phyloP scores from a whole-genome alignment of 2,113 vertebrate species.

The Scatophagus argus region DNA sequence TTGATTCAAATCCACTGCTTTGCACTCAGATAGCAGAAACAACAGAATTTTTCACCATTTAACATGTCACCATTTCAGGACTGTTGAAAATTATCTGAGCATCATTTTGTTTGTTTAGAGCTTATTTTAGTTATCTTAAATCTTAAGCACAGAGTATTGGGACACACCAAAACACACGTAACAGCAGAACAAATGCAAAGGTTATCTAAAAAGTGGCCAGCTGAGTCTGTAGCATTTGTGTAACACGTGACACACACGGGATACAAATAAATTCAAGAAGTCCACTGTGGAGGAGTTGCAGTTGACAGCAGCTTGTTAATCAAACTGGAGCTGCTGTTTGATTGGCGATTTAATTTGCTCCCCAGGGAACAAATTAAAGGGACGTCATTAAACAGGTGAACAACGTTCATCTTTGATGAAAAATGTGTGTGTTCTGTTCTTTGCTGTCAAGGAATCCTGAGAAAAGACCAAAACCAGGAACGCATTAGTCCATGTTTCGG shows the following conservation, averaged over 20 bases:
- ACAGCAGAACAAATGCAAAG: neutral
- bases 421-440: neutral
- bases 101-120: neutral
- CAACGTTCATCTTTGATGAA: neutral
- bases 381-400: conserved; percentile 6
- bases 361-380: conserved; percentile 28
- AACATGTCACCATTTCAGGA: neutral
- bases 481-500: too few species aligned
- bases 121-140: neutral
- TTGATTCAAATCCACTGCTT: neutral
- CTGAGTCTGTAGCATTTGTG: conserved; percentile 1
- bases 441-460: neutral
- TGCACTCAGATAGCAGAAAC: neutral
- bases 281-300: conserved; percentile 5
- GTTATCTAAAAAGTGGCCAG: neutral
- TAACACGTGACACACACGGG: neutral
- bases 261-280: conserved; percentile 7
- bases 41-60: neutral
- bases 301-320: conserved; percentile 42
- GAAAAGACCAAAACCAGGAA: too few species aligned
- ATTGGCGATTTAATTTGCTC: conserved; percentile 32
- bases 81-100: neutral
- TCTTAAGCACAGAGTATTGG: neutral
- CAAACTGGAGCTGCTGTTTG: conserved; percentile 26
- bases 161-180: neutral